Evolutionary conservation across 1,140 invertebrate genomes (phyloP).

Genomic region (Cherax quadricarinatus): DNA sequence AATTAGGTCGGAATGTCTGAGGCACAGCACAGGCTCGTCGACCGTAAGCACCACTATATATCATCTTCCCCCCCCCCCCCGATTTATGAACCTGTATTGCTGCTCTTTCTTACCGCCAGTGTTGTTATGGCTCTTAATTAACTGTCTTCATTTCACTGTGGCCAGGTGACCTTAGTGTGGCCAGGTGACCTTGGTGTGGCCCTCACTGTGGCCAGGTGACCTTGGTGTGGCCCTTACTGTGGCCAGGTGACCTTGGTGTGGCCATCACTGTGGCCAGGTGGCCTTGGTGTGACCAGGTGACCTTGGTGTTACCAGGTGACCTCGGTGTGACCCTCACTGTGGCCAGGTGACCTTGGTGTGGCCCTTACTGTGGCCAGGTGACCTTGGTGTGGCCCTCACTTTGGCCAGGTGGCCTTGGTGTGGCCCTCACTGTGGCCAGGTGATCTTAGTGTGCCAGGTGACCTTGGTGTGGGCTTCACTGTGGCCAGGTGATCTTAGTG

Average conservation of each 20-base stretch:
- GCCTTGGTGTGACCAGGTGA: not conserved
- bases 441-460: too few species aligned
- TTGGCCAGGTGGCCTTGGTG: not conserved
- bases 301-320: not conserved
- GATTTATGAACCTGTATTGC: constrained; percentile 7
- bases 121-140: not conserved
- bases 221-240: not conserved
- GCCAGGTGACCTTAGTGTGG: not conserved
- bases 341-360: not conserved
- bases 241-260: not conserved
- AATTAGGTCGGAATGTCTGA: not conserved
- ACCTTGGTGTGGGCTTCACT: too few species aligned
- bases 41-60: not conserved
- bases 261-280: not conserved
- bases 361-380: not conserved
- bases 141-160: not conserved
- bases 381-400: not conserved
- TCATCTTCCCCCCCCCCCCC: not conserved
- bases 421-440: too few species aligned
- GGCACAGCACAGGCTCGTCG: not conserved
- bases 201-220: not conserved
- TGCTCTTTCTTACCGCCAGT: not conserved
- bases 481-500: too few species aligned
- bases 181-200: not conserved
- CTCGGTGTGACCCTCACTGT: not conserved